Conservation (phyloP, 2,888 invertebrate genomes). For the Drosophila lacicola region DNA sequence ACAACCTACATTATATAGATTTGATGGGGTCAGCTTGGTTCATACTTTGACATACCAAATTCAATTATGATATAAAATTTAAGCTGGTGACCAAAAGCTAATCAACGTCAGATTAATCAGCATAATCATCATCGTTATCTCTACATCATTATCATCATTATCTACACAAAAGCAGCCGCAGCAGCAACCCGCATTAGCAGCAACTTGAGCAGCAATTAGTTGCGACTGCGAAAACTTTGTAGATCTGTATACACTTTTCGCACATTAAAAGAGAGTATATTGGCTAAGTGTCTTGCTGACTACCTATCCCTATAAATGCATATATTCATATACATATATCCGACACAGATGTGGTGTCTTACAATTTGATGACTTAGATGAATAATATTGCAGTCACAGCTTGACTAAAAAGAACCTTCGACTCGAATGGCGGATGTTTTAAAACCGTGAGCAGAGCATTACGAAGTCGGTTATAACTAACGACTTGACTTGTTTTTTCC, state of each 20-base stretch:
- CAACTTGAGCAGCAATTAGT: constrained; percentile 67
- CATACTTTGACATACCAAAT: no score
- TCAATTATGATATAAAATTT: no score
- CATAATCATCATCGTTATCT: constrained; percentile 23
- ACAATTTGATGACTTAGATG: no score
- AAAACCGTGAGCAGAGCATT: not conserved
- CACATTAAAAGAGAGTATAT: not conserved
- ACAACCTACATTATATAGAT: no score
- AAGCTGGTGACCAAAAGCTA: constrained; percentile 25
- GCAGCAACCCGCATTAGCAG: constrained; percentile 28
- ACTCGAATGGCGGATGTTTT: no score
- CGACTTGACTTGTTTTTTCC: not conserved
- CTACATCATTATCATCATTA: constrained; percentile 30
- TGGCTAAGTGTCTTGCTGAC: not conserved
- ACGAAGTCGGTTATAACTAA: not conserved
- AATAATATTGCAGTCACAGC: no score
- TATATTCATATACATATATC: no score
- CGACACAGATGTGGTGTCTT: no score
- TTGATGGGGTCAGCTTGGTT: no score
- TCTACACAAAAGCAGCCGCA: constrained; percentile 16
- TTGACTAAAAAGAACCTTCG: no score
- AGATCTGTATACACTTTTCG: constrained; percentile 1
- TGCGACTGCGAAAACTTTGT: constrained; percentile 49
- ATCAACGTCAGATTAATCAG: constrained; percentile 58
- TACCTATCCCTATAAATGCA: no score